These are phyloP conservation scores for Aegotheles bennettii DNA, from an alignment of 2,113 vertebrate genomes.

Conservation along the genomic window DNA sequence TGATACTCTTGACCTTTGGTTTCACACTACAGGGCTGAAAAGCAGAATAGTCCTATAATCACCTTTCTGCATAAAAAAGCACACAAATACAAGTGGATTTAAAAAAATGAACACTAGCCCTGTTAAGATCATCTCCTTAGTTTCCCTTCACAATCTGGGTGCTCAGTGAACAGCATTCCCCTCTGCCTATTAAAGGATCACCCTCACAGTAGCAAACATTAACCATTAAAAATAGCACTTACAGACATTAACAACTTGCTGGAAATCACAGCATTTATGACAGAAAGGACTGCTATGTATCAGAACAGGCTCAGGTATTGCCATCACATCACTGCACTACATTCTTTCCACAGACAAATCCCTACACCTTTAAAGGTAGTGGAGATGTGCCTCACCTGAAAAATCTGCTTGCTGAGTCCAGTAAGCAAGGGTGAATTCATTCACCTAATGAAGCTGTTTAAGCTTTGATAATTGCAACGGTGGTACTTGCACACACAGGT, in stretches of 20 bases:
- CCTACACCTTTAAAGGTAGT: background rate
- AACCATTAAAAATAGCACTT: background rate
- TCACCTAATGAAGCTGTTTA: background rate
- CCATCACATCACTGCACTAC: rapidly evolving
- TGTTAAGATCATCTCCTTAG: background rate
- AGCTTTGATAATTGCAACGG: background rate
- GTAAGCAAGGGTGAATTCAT: background rate
- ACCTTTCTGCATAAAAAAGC: background rate
- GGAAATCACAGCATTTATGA: background rate
- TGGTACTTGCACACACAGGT: background rate
- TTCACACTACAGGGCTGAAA: background rate
- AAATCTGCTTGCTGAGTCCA: background rate
- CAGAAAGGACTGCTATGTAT: background rate
- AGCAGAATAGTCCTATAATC: background rate
- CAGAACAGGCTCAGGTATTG: background rate
- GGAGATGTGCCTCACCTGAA: background rate
- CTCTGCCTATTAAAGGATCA: background rate
- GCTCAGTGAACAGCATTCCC: background rate
- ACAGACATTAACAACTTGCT: background rate
- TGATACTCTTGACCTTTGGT: background rate
- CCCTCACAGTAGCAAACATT: background rate
- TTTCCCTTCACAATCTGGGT: background rate
- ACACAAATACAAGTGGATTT: background rate
- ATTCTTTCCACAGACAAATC: background rate
- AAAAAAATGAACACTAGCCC: background rate